Evolutionary conservation across 2,797 vertebrate species (phyloP).

Genomic region (Propithecus deckenii): DNA sequence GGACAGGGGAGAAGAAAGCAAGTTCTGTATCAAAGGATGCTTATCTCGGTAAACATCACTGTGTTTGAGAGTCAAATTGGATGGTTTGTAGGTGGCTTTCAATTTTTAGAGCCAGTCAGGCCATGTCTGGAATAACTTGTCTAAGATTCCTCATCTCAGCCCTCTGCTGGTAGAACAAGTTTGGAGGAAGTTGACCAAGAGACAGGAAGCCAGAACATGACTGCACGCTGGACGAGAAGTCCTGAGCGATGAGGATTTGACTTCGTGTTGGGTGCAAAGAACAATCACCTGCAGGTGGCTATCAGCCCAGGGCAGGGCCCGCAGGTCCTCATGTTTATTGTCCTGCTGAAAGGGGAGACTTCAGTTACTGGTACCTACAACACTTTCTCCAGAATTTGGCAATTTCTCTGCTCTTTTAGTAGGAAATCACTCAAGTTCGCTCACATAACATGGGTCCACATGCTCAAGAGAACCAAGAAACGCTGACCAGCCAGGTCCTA

Average conservation of each 20-base stretch:
- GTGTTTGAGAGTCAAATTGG: background rate
- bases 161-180: background rate
- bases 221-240: background rate
- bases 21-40: background rate
- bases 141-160: background rate
- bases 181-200: background rate
- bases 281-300: conserved; percentile 58
- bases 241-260: background rate
- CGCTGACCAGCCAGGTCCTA: background rate
- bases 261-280: conserved; percentile 65
- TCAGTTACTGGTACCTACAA: background rate
- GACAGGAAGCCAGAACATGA: background rate
- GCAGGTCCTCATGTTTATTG: conserved; percentile 74
- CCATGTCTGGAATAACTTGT: background rate
- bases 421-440: background rate
- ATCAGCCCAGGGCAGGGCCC: conserved; percentile 60
- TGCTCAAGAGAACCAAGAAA: background rate
- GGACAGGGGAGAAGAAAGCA: background rate
- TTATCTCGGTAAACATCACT: background rate
- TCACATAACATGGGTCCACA: background rate
- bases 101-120: background rate
- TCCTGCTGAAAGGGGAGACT: conserved; percentile 61
- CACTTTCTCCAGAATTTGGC: background rate
- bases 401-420: background rate
- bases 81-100: background rate